Conservation (phyloP, 1,140 invertebrate species). For the Trichogramma pretiosum region DNA sequence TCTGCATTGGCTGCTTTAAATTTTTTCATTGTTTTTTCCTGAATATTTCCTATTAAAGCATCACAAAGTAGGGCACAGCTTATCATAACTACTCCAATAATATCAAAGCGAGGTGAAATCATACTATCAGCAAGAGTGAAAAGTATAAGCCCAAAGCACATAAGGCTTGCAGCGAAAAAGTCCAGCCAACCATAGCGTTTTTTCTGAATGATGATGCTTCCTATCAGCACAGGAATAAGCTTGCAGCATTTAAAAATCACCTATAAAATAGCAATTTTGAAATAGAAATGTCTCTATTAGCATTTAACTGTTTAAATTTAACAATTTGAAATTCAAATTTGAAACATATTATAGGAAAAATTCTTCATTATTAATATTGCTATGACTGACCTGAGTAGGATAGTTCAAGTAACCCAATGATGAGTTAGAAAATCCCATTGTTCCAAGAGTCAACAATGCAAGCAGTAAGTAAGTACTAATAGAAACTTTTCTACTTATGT, state of each 20-base stretch:
- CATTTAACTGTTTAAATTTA: background rate
- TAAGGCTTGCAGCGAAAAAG: conserved; percentile 71
- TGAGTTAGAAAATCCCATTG: conserved; percentile 93
- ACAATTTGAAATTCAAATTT: conserved; percentile 1
- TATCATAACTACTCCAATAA: conserved; percentile 78
- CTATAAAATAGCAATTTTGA: conserved; percentile 34
- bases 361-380: no score
- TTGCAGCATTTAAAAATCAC: conserved; percentile 97
- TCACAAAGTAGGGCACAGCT: conserved; percentile 80
- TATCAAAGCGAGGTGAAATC: conserved; percentile 80
- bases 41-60: conserved; percentile 90
- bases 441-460: conserved; percentile 81
- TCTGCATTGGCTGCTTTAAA: conserved; percentile 77
- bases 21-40: conserved; percentile 87
- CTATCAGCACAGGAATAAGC: conserved; percentile 87
- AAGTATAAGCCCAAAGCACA: conserved; percentile 85
- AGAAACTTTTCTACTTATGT: conserved; percentile 66
- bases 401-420: conserved; percentile 94
- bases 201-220: conserved; percentile 83
- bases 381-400: conserved; percentile 58
- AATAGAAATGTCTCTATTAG: background rate
- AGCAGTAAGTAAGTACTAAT: conserved; percentile 70
- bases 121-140: conserved; percentile 89
- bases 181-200: conserved; percentile 79
- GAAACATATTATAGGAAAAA: conserved; percentile 2